Conservation (phyloP, 2,797 vertebrate genomes). For the Microctenopoma lineatum region DNA sequence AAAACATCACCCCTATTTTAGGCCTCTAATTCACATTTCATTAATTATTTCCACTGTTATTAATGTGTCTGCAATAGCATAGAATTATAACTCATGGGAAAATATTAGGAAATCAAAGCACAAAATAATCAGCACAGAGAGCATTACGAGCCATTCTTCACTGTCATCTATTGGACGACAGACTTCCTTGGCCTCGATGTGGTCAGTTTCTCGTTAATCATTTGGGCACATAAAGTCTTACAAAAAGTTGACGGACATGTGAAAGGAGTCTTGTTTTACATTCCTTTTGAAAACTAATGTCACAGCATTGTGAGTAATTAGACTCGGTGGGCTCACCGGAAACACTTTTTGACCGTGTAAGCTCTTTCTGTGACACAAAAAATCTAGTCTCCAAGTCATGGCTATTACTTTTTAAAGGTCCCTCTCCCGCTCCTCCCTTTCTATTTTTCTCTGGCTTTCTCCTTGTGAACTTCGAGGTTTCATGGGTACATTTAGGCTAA, state of each 20-base stretch:
- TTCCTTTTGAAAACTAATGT: slow-evolving; percentile 74
- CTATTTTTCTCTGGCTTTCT: background rate
- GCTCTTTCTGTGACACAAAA: slow-evolving; percentile 66
- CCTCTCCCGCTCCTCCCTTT: slow-evolving; percentile 13
- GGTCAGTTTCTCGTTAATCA: slow-evolving; percentile 72
- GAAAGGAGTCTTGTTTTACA: slow-evolving; percentile 71
- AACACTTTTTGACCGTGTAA: slow-evolving; percentile 61
- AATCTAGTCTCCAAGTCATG: slow-evolving; percentile 62
- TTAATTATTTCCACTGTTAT: background rate
- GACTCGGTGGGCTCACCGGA: slow-evolving; percentile 75
- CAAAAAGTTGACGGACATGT: slow-evolving; percentile 71
- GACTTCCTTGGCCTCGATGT: slow-evolving; percentile 61
- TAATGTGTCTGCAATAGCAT: background rate
- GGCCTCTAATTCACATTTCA: background rate
- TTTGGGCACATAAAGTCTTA: slow-evolving; percentile 64
- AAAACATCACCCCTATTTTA: background rate
- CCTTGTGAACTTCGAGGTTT: slow-evolving; percentile 23
- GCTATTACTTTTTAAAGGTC: slow-evolving; percentile 58
- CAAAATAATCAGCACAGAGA: slow-evolving; percentile 42
- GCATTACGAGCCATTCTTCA: slow-evolving; percentile 55
- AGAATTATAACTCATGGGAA: slow-evolving; percentile 43
- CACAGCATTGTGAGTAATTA: slow-evolving; percentile 74
- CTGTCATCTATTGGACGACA: slow-evolving; percentile 55
- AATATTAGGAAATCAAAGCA: slow-evolving; percentile 33
- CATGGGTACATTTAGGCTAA: slow-evolving; percentile 27